Conservation (phyloP, 2,888 invertebrate genomes). For the Pelosia muscerda region DNA sequence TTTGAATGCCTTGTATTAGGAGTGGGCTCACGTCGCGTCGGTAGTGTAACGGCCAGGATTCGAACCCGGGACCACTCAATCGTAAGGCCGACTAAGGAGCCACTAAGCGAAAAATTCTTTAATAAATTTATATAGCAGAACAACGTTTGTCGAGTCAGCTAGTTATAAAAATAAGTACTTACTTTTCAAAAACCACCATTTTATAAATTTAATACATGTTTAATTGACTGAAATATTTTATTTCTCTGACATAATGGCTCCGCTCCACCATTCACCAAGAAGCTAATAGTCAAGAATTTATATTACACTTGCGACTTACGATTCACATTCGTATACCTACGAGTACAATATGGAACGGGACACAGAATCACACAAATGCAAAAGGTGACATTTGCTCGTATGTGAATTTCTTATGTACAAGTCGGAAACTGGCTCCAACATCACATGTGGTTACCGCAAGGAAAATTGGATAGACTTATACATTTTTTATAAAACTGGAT, state of each 20-base stretch:
- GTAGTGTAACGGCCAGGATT: too few relatives aligned
- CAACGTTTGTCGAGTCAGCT: background rate
- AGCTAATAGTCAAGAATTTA: background rate
- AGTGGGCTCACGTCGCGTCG: too few relatives aligned
- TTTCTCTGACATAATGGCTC: background rate
- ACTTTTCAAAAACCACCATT: too few relatives aligned
- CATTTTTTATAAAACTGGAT: constrained; percentile 1
- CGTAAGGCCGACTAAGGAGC: too few relatives aligned
- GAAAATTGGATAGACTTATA: constrained; percentile 1
- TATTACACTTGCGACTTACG: background rate
- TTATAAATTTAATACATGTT: background rate
- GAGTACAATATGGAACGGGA: background rate
- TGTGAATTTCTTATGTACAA: constrained; percentile 4
- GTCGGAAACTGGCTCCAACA: background rate
- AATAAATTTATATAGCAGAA: background rate
- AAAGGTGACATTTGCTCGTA: constrained; percentile 1
- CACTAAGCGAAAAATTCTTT: too few relatives aligned
- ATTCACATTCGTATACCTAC: background rate
- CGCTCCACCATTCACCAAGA: background rate
- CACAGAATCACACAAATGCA: background rate
- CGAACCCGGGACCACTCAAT: too few relatives aligned
- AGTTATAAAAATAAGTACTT: too few relatives aligned
- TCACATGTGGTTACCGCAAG: background rate
- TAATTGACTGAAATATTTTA: background rate
- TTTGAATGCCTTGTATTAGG: too few relatives aligned